Percentiles rank a stretch among this genome's conserved stretches.
phyloP scores from a whole-genome alignment of 2,888 invertebrate genomes.

The Callyntrura guangdongensis region DNA sequence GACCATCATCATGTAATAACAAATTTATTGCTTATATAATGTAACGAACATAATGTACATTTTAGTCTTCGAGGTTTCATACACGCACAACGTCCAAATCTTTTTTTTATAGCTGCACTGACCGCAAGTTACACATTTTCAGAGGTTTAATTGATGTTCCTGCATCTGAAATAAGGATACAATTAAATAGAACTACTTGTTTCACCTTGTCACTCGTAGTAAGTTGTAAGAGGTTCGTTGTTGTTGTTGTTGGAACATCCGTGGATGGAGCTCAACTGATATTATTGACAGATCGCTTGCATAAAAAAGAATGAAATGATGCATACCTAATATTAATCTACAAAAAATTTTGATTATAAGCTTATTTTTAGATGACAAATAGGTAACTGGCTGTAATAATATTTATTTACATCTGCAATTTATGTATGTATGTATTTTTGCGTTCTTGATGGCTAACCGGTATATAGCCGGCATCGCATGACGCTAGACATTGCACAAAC shows the following conservation, averaged over 20 bases:
- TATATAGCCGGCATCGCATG: slow-evolving; percentile 9
- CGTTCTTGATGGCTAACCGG: slow-evolving; percentile 18
- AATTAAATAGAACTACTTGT: slow-evolving; percentile 6
- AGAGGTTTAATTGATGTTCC: slow-evolving; percentile 10
- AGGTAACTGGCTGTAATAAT: no score
- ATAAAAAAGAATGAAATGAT: not conserved
- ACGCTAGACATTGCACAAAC: slow-evolving; percentile 14
- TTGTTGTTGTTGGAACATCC: slow-evolving; percentile 2
- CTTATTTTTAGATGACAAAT: slow-evolving; percentile 6
- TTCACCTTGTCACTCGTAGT: not conserved
- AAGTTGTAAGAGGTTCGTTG: no score
- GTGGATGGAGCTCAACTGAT: not conserved
- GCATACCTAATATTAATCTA: not conserved
- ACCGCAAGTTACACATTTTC: not conserved
- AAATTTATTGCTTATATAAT: slow-evolving; percentile 49
- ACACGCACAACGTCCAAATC: not conserved
- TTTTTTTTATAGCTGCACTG: not conserved
- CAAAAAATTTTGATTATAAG: not conserved
- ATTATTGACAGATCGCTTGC: not conserved
- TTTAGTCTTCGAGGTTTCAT: slow-evolving; percentile 34
- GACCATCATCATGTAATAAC: slow-evolving; percentile 43
- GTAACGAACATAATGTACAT: not conserved
- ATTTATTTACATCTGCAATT: no score
- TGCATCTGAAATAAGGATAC: not conserved
- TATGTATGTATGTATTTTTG: no score